phyloP scores from a whole-genome alignment of 1,140 invertebrate genomes.

The Drosophila jambulina region DNA sequence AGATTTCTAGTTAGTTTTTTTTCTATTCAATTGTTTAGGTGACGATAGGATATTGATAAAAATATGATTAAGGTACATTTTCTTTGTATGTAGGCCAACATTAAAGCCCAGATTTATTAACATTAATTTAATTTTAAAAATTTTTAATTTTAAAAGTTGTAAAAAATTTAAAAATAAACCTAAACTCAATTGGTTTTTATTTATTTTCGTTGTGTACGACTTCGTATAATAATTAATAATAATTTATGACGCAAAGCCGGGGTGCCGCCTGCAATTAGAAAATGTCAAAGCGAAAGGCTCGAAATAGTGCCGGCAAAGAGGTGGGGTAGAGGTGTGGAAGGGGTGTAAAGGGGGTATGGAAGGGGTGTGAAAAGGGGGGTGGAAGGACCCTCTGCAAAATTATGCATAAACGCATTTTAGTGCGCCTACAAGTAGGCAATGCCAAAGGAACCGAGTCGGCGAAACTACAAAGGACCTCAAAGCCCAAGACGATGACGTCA shows the following conservation, averaged over 20 bases:
- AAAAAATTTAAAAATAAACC: too few species aligned
- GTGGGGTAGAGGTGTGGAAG: neutral
- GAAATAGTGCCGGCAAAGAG: conserved; percentile 13
- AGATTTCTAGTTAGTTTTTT: too few species aligned
- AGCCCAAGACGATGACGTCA: conserved; percentile 36
- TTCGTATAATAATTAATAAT: conserved; percentile 72
- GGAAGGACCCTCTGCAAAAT: conserved; percentile 55
- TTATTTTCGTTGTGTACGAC: conserved; percentile 15
- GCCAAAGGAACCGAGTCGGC: conserved; percentile 47
- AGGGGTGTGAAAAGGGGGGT: neutral
- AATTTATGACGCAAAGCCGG: conserved; percentile 59
- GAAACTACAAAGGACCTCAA: conserved; percentile 72
- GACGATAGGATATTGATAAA: too few species aligned
- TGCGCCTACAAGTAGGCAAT: conserved; percentile 80
- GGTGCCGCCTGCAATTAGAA: conserved; percentile 68
- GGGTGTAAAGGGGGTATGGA: too few species aligned
- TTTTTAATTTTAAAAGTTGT: too few species aligned
- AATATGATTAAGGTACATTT: neutral
- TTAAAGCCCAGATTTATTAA: neutral
- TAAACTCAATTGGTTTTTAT: neutral
- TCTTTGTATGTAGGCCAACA: neutral
- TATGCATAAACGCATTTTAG: conserved; percentile 83
- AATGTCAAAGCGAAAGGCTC: conserved; percentile 27
- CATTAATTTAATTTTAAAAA: neutral
- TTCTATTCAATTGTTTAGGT: too few species aligned